Evolutionary conservation across 2,888 invertebrate species (phyloP), one percentile per base, ranked within the genome.

Genomic region (Tetrapedia diversipes): DNA sequence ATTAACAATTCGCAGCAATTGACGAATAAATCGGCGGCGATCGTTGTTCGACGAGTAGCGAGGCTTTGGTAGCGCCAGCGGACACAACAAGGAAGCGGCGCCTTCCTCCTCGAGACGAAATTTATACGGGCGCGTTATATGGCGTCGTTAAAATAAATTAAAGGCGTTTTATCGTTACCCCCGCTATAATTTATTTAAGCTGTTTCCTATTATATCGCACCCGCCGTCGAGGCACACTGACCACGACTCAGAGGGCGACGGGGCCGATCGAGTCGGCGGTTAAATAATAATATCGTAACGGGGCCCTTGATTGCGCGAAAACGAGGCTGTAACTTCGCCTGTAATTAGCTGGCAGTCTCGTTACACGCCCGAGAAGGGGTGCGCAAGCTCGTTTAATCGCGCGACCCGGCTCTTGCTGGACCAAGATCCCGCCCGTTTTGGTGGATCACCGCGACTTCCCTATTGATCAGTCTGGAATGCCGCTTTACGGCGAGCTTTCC

Each of bases 101-200:
- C n/a, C n/a, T n/a, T n/a, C n/a, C n/a, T 67, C 75, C 57, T 57
- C 70, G 69, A 67, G 64, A 74, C 77, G 81, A 86, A 90, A 90
- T 90, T 88, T 87, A 88, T 88, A 86, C 82, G 86, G 82, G 75
- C 85, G 79, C 83, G 87, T 89, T 89, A 88, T 87, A 86, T 80
- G 86, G 84, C 80, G 87, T 79, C 82, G 88, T 89, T 88, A 87
- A 88, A 89, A 87, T 89, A 89, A 90, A 90, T 90, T 88, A 87
- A 89, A 87, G 85, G 86, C 85, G 85, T 86, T 89, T 86, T 87
- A 88, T 89, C 84, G 85, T 81, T 64, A 73, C 56, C 76, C 70
- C 66, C 81, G 51, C 24, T 80, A 83, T 88, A 86, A 89, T 87
- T 88, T 86, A 87, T 88, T 86, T 86, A 82, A 84, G 86, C 76